These are phyloP conservation scores for Melanotaenia boesemani DNA, from an alignment of 2,797 vertebrate genomes.

Conservation along the genomic window DNA sequence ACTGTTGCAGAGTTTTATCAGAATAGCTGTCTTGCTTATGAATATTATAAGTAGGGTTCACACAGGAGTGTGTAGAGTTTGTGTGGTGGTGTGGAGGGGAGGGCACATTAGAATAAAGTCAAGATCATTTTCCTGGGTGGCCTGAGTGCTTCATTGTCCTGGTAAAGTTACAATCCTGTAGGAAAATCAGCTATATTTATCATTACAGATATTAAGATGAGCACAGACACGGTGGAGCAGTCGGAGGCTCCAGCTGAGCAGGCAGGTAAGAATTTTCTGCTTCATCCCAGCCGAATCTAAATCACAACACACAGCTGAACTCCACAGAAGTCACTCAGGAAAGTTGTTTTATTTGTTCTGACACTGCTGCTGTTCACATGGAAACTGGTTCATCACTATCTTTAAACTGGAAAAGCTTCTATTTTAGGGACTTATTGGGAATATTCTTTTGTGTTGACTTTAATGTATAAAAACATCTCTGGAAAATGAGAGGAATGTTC, in stretches of 20 bases:
- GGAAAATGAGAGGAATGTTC: neutral
- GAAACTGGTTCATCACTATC: neutral
- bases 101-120: conserved; percentile 90
- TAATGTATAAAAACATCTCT: neutral
- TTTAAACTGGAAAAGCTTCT: neutral
- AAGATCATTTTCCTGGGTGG: conserved; percentile 89
- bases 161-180: conserved; percentile 88
- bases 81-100: conserved; percentile 86
- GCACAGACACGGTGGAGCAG: conserved; percentile 89
- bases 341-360: conserved; percentile 10
- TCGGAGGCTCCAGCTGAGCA: conserved; percentile 86
- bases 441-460: neutral
- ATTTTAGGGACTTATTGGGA: neutral
- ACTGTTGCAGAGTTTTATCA: conserved; percentile 30
- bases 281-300: neutral
- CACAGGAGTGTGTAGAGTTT: conserved; percentile 79
- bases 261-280: conserved; percentile 86
- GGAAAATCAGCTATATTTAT: conserved; percentile 93
- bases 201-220: conserved; percentile 97
- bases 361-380: conserved; percentile 1
- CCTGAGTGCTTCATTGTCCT: conserved; percentile 74
- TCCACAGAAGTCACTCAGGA: conserved; percentile 5
- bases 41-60: conserved; percentile 87
- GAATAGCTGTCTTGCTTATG: conserved; percentile 82
- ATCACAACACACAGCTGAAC: neutral